phyloP scores from a whole-genome alignment of 2,888 invertebrate species.

The Caenorhabditis imperialis region DNA sequence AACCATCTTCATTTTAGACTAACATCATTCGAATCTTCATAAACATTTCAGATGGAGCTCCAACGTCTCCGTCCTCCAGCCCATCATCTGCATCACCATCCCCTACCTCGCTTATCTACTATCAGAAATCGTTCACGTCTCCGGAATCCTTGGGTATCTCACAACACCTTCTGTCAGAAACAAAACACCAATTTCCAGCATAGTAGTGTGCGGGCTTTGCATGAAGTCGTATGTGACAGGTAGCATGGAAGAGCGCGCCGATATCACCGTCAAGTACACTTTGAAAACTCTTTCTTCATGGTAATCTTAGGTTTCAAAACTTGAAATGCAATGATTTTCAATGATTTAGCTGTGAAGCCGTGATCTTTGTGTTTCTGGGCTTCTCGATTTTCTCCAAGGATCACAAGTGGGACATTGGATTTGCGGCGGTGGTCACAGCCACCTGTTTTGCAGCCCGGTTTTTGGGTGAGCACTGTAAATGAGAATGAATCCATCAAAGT shows the following conservation, averaged over 20 bases:
- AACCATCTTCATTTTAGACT: too few species aligned
- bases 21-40: background rate
- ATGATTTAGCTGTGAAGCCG: constrained; percentile 87
- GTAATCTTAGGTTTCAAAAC: constrained; percentile 34
- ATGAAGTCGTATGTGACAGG: constrained; percentile 83
- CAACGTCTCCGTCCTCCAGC: constrained; percentile 96
- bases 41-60: constrained; percentile 85
- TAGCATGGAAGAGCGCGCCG: constrained; percentile 69
- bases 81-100: constrained; percentile 97
- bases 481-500: background rate
- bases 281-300: constrained; percentile 97
- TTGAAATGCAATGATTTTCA: background rate
- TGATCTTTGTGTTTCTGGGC: constrained; percentile 98
- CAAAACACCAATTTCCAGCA: constrained; percentile 82
- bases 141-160: constrained; percentile 95
- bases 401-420: constrained; percentile 95
- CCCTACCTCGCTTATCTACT: constrained; percentile 95
- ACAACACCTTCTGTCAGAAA: background rate
- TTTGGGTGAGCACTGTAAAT: constrained; percentile 83
- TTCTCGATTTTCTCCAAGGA: constrained; percentile 93
- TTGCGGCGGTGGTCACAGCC: constrained; percentile 90
- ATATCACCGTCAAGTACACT: constrained; percentile 84
- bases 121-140: constrained; percentile 98
- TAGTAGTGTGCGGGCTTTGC: constrained; percentile 98
- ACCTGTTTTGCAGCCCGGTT: constrained; percentile 92